Evolutionary conservation across 2,113 vertebrate species (phyloP).

Genomic region (Mungos mungo): DNA sequence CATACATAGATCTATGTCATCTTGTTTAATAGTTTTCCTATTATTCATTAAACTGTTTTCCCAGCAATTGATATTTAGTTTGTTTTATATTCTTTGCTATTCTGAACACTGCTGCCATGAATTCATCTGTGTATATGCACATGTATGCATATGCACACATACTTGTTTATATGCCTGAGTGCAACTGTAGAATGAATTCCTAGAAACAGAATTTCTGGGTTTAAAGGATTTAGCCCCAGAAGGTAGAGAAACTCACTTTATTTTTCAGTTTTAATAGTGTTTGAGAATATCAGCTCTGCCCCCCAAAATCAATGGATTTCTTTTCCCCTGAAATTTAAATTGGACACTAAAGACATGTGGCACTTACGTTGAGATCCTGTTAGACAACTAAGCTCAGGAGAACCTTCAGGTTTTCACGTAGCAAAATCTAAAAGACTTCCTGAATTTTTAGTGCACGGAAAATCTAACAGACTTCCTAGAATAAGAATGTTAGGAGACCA

Average conservation of each 20-base stretch:
- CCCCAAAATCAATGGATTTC: background rate
- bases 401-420: background rate
- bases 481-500: background rate
- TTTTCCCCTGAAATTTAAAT: conserved; percentile 7
- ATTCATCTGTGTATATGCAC: background rate
- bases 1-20: background rate
- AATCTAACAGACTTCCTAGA: conserved; percentile 22
- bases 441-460: background rate
- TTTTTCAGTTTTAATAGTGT: background rate
- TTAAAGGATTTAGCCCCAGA: background rate
- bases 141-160: background rate
- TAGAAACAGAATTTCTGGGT: background rate
- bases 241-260: background rate
- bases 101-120: background rate
- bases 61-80: background rate
- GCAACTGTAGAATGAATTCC: background rate
- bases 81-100: background rate
- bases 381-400: background rate
- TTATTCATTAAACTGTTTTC: background rate
- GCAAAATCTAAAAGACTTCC: background rate
- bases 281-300: background rate
- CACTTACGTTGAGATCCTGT: background rate
- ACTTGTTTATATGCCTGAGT: background rate
- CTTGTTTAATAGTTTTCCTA: background rate
- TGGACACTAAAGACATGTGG: background rate